phyloP scores from a whole-genome alignment of 2,888 invertebrate species.

The Ischnura elegans region DNA sequence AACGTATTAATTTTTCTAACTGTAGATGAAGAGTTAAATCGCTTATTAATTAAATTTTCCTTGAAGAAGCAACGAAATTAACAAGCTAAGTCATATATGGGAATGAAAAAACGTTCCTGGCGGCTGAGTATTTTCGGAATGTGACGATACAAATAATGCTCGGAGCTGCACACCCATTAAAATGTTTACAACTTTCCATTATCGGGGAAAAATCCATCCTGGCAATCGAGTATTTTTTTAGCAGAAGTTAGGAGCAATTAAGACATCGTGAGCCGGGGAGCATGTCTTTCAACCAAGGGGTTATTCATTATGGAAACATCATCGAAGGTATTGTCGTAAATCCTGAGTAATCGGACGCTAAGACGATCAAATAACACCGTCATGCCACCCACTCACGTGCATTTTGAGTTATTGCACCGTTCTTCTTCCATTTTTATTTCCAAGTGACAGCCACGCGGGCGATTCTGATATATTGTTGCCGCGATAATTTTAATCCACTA shows the following conservation, averaged over 20 bases:
- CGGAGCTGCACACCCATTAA: background rate
- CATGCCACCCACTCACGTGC: constrained; percentile 11
- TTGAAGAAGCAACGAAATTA: no score
- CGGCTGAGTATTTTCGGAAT: background rate
- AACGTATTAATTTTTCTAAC: no score
- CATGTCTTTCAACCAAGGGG: background rate
- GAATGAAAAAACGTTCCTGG: background rate
- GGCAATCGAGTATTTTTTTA: background rate
- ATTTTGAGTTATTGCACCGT: constrained; percentile 52
- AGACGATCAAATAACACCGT: constrained; percentile 58
- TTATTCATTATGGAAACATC: constrained; percentile 48
- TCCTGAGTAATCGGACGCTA: constrained; percentile 64
- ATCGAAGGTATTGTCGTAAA: constrained; percentile 31
- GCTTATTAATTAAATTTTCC: no score
- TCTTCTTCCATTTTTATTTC: constrained; percentile 29
- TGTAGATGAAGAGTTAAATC: no score
- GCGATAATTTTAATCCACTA: constrained; percentile 48
- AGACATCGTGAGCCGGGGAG: background rate
- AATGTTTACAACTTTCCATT: background rate
- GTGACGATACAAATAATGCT: background rate
- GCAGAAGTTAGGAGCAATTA: background rate
- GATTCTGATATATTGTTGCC: constrained; percentile 56
- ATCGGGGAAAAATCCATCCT: background rate
- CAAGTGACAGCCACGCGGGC: constrained; percentile 1
- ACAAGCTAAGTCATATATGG: no score